Conservation (phyloP, 2,888 invertebrate species). For the Candidula unifasciata region DNA sequence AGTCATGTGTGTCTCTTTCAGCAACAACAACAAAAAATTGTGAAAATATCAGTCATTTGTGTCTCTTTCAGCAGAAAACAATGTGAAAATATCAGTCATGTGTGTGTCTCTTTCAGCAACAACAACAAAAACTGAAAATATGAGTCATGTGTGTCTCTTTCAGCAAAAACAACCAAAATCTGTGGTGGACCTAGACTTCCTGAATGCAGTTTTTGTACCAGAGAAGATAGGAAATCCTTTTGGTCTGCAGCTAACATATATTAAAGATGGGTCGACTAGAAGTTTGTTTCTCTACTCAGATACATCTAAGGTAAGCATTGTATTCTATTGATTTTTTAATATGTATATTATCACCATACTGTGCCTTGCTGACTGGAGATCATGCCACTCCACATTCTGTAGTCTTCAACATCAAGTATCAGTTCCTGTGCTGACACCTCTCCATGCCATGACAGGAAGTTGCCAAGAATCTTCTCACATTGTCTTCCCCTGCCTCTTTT, state of each 20-base stretch:
- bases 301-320: slow-evolving; percentile 83
- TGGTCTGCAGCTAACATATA: slow-evolving; percentile 90
- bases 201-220: slow-evolving; percentile 91
- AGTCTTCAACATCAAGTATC: too few relatives aligned
- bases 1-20: too few relatives aligned
- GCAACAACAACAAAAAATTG: slow-evolving; percentile 82
- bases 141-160: too few relatives aligned
- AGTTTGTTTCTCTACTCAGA: slow-evolving; percentile 93
- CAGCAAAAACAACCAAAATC: slow-evolving; percentile 88
- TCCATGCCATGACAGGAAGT: too few relatives aligned
- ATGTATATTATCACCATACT: too few relatives aligned
- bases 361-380: too few relatives aligned
- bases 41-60: not conserved
- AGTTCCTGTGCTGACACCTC: too few relatives aligned
- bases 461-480: too few relatives aligned
- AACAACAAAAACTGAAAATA: too few relatives aligned
- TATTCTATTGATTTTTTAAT: not conserved
- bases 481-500: too few relatives aligned
- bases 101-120: not conserved
- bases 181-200: slow-evolving; percentile 86
- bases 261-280: slow-evolving; percentile 90
- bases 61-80: not conserved
- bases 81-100: not conserved
- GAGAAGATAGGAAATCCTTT: slow-evolving; percentile 88
- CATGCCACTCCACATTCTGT: too few relatives aligned